These are phyloP conservation scores for Pelagia noctiluca DNA, from an alignment of 30 jellyfish, hydroid and myxozoan genomes.

Conservation along the genomic window DNA sequence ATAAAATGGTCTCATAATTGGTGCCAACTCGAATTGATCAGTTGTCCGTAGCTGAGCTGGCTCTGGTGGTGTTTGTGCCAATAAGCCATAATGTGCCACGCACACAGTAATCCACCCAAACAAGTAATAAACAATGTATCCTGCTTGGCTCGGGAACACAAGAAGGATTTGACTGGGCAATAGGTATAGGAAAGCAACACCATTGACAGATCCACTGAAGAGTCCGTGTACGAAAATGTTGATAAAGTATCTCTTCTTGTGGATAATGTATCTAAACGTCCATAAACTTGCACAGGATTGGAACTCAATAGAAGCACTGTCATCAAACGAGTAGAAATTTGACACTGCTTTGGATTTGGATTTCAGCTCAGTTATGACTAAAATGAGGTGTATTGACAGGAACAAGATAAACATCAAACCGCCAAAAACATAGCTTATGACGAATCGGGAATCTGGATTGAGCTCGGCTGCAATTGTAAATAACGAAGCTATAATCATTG, in stretches of 20 bases:
- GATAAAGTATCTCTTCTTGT: conserved; percentile 36
- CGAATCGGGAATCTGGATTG: conserved; percentile 10
- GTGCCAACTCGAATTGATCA: conserved; percentile 45
- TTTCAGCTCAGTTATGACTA: conserved; percentile 1
- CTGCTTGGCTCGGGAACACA: conserved; percentile 38
- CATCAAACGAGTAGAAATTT: conserved; percentile 30
- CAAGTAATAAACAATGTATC: conserved; percentile 35
- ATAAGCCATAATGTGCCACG: conserved; percentile 55
- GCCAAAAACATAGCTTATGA: conserved; percentile 38
- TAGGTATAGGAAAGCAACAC: conserved; percentile 52
- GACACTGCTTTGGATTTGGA: neutral
- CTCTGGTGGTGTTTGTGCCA: conserved; percentile 79
- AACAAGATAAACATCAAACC: conserved; percentile 36
- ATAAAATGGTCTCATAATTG: conserved; percentile 69
- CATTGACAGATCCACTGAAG: conserved; percentile 38
- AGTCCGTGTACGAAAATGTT: conserved; percentile 55
- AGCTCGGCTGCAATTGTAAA: conserved; percentile 54
- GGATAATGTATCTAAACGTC: conserved; percentile 41
- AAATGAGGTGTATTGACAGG: conserved; percentile 12
- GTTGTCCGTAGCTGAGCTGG: conserved; percentile 63
- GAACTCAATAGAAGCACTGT: conserved; percentile 55
- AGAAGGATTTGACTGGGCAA: conserved; percentile 52
- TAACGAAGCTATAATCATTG: conserved; percentile 50
- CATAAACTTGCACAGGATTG: conserved; percentile 23
- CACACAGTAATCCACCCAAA: conserved; percentile 71